These are phyloP conservation scores for Sipha maydis DNA, from an alignment of 2,888 invertebrate species.

Conservation along the genomic window DNA sequence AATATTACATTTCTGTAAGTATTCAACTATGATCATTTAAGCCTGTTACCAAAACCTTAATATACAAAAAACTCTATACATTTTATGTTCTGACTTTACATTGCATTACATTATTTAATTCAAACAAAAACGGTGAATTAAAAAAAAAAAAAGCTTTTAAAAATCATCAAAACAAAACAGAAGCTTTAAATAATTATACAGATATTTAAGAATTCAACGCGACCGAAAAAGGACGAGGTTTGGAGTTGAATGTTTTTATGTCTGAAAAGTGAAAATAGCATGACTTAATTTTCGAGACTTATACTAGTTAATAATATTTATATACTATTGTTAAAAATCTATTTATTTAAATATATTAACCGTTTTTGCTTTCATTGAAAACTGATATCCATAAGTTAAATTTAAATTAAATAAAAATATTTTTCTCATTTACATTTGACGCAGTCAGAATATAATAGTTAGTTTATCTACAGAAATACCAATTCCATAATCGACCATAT, in stretches of 20 bases:
- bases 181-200: slow-evolving; percentile 65
- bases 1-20: not conserved
- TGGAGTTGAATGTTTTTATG: slow-evolving; percentile 72
- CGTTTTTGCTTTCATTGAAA: slow-evolving; percentile 40
- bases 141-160: slow-evolving; percentile 40
- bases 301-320: not conserved
- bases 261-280: slow-evolving; percentile 71
- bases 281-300: not conserved
- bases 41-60: slow-evolving; percentile 13
- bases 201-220: slow-evolving; percentile 35
- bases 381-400: not conserved
- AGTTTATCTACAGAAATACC: slow-evolving; percentile 22
- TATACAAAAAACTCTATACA: not conserved
- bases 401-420: not conserved
- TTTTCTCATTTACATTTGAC: not conserved
- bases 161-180: slow-evolving; percentile 53
- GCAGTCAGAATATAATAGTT: slow-evolving; percentile 40
- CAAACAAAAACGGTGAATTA: slow-evolving; percentile 58
- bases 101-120: slow-evolving; percentile 42
- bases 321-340: not conserved
- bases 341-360: not conserved
- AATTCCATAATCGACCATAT: slow-evolving; percentile 3
- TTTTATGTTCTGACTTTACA: slow-evolving; percentile 36
- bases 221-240: slow-evolving; percentile 73
- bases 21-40: not conserved